These are phyloP conservation scores for Ophthalmolycus amberensis DNA, from an alignment of 2,113 vertebrate species.

Conservation along the genomic window DNA sequence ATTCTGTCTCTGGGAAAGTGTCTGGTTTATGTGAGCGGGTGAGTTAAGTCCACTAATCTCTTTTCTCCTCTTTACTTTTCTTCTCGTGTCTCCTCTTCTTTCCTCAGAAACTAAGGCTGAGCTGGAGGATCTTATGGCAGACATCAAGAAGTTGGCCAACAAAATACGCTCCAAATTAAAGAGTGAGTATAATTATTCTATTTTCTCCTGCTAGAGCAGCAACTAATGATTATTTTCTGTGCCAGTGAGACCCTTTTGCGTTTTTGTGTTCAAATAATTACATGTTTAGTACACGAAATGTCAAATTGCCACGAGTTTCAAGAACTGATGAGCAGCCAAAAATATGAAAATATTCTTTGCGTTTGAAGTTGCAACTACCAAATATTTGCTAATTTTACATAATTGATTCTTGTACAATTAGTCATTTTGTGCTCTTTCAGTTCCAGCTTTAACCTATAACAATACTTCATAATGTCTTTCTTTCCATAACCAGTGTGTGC, in stretches of 20 bases:
- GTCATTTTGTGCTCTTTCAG: neutral
- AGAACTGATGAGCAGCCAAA: neutral
- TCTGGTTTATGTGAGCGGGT: slow-evolving; percentile 6
- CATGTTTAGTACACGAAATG: neutral
- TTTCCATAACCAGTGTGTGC: neutral
- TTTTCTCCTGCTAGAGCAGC: neutral
- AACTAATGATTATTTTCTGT: slow-evolving; percentile 2
- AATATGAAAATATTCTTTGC: neutral
- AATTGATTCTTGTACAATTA: neutral
- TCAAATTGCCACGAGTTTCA: neutral
- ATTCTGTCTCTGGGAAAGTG: slow-evolving; percentile 38
- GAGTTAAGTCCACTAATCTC: slow-evolving; percentile 28
- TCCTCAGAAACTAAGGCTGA: slow-evolving; percentile 93
- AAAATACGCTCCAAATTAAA: slow-evolving; percentile 98
- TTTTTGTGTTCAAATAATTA: slow-evolving; percentile 3
- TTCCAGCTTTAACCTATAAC: neutral
- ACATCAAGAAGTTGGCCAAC: slow-evolving; percentile 97
- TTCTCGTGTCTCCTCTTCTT: slow-evolving; percentile 18
- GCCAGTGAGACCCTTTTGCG: neutral
- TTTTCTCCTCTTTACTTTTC: slow-evolving; percentile 23
- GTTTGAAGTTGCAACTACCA: neutral
- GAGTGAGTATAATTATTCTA: slow-evolving; percentile 85
- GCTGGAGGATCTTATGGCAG: slow-evolving; percentile 94
- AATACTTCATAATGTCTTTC: neutral
- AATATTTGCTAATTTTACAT: neutral